phyloP scores from a whole-genome alignment of 2,113 vertebrate genomes.

The Hyla sarda region DNA sequence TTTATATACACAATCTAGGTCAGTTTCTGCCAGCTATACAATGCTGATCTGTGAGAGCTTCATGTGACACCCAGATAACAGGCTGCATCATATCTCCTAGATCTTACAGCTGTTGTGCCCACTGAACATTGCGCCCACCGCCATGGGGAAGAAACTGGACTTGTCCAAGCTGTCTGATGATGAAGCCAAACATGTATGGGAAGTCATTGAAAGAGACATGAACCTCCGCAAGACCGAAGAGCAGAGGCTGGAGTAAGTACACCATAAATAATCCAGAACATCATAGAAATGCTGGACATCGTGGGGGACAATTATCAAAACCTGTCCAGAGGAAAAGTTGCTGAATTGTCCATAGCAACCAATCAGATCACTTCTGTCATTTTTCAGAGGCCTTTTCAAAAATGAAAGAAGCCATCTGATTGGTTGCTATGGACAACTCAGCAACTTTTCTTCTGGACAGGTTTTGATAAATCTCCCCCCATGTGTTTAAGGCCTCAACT shows the following conservation, averaged over 20 bases:
- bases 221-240: conserved; percentile 89
- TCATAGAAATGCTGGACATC: not conserved
- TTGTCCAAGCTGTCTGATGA: conserved; percentile 90
- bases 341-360: too few species aligned
- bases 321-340: too few species aligned
- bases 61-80: not conserved
- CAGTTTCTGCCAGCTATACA: not conserved
- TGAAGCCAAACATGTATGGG: conserved; percentile 92
- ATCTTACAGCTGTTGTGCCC: not conserved
- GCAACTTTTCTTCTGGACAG: too few species aligned
- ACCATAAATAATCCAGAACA: not conserved
- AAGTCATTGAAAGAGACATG: conserved; percentile 91
- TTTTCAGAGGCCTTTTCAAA: too few species aligned
- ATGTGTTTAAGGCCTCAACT: too few species aligned
- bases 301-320: too few species aligned
- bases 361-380: too few species aligned
- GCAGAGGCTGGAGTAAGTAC: conserved; percentile 84
- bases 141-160: conserved; percentile 90
- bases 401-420: too few species aligned
- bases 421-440: too few species aligned
- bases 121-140: not conserved
- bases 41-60: not conserved
- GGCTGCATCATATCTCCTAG: not conserved
- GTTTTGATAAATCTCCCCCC: too few species aligned
- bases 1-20: conserved; percentile 9